Percentiles rank a stretch among this genome's conserved stretches.
Evolutionary conservation across 2,113 vertebrate species (phyloP).

Genomic region (Petrocephalus microphthalmus): DNA sequence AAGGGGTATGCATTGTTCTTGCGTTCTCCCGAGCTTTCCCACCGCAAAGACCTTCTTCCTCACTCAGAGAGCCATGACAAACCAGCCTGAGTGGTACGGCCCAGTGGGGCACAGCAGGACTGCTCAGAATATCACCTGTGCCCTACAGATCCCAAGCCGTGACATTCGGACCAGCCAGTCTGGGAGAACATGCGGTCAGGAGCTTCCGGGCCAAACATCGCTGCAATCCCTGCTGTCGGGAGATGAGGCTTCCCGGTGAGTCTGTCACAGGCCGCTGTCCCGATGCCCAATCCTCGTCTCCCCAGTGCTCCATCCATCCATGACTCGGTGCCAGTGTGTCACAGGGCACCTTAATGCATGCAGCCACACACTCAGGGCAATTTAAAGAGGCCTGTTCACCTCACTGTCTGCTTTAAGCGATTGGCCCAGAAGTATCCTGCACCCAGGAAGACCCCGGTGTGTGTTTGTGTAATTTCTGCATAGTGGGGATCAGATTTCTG

Average conservation of each 20-base stretch:
- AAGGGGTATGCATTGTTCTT: slow-evolving; percentile 70
- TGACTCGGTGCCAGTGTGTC: neutral
- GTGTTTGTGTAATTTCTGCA: neutral
- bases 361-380: neutral
- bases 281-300: neutral
- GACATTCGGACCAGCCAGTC: slow-evolving; percentile 93
- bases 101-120: neutral
- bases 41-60: neutral
- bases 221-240: slow-evolving; percentile 92
- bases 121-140: neutral
- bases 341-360: neutral
- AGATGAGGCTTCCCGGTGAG: slow-evolving; percentile 91
- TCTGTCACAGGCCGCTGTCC: neutral
- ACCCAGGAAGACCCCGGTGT: neutral
- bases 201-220: slow-evolving; percentile 95
- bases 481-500: neutral
- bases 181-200: slow-evolving; percentile 92
- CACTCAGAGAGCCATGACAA: neutral
- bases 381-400: neutral
- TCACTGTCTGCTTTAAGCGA: neutral
- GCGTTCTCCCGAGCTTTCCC: neutral
- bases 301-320: neutral
- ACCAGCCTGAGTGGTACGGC: neutral
- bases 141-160: slow-evolving; percentile 80
- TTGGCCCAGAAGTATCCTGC: neutral